Evolutionary conservation across 1,140 invertebrate species (phyloP).

Genomic region (Drosophila pectinifera): DNA sequence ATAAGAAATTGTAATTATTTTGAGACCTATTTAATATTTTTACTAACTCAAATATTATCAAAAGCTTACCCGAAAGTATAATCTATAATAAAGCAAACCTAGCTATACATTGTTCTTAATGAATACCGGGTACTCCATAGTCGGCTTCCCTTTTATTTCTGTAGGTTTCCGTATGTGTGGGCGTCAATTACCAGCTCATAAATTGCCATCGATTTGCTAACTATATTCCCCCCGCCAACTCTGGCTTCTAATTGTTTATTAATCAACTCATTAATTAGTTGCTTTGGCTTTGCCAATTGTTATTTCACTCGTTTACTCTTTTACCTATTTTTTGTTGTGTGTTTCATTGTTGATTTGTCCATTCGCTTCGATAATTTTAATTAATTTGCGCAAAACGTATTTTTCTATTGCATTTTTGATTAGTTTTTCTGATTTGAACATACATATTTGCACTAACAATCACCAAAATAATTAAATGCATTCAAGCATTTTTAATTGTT

Average conservation of each 20-base stretch:
- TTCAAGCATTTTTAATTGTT: slow-evolving; percentile 83
- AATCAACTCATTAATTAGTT: slow-evolving; percentile 65
- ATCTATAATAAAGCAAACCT: no score
- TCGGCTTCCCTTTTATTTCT: background rate
- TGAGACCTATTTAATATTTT: no score
- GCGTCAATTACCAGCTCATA: slow-evolving; percentile 64
- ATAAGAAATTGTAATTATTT: background rate
- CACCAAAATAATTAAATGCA: slow-evolving; percentile 80
- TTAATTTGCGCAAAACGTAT: slow-evolving; percentile 67
- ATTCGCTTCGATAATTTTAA: slow-evolving; percentile 68
- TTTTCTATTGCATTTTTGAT: slow-evolving; percentile 75
- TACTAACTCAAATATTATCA: no score
- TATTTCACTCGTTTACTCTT: slow-evolving; percentile 24
- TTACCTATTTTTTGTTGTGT: slow-evolving; percentile 7
- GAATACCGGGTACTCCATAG: background rate
- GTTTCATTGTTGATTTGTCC: slow-evolving; percentile 47
- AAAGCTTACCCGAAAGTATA: no score
- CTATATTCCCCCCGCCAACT: slow-evolving; percentile 26
- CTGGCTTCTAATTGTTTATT: slow-evolving; percentile 67
- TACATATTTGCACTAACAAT: slow-evolving; percentile 66
- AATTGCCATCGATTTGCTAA: slow-evolving; percentile 54
- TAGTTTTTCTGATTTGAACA: slow-evolving; percentile 61
- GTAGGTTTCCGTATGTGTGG: slow-evolving; percentile 43
- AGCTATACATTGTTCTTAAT: no score
- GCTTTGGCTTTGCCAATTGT: slow-evolving; percentile 36